These are phyloP conservation scores for Paracentrotus lividus DNA, from an alignment of 53 echinoderm and acorn worm genomes.

Conservation along the genomic window DNA sequence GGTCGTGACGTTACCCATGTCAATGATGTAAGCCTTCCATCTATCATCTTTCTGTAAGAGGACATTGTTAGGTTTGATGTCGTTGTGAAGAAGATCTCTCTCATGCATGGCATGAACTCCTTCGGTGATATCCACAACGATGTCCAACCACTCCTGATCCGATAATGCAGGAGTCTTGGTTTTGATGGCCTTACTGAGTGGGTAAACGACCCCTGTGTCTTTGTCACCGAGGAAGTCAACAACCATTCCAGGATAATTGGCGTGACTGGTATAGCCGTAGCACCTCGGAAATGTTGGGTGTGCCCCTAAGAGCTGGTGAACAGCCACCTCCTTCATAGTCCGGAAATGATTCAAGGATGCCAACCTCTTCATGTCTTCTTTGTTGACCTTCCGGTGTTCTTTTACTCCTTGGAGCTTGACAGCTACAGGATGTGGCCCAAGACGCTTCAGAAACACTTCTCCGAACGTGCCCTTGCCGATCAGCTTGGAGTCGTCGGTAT, in stretches of 20 bases:
- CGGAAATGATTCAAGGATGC: constrained; percentile 1
- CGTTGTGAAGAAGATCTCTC: constrained; percentile 59
- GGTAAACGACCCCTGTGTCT: not conserved
- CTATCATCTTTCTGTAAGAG: constrained; percentile 1
- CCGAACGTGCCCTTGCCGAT: constrained; percentile 27
- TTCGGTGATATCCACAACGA: constrained; percentile 52
- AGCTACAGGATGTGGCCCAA: not conserved
- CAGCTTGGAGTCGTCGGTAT: not conserved
- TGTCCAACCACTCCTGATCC: constrained; percentile 38
- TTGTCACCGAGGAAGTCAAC: constrained; percentile 58
- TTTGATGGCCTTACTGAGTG: constrained; percentile 58
- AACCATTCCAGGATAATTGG: constrained; percentile 4
- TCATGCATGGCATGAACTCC: constrained; percentile 50
- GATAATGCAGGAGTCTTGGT: constrained; percentile 18
- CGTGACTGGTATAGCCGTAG: not conserved
- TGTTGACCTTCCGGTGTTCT: not conserved
- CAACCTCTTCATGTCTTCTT: not conserved
- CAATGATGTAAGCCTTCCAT: constrained; percentile 56
- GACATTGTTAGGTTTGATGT: constrained; percentile 61
- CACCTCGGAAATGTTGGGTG: constrained; percentile 36
- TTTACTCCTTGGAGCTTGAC: constrained; percentile 17
- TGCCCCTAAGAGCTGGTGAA: not conserved
- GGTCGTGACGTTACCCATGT: constrained; percentile 58
- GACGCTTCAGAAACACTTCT: constrained; percentile 30
- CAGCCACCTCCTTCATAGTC: constrained; percentile 24